Conservation (phyloP, 2,113 vertebrate species). For the Coracopsis vasa region DNA sequence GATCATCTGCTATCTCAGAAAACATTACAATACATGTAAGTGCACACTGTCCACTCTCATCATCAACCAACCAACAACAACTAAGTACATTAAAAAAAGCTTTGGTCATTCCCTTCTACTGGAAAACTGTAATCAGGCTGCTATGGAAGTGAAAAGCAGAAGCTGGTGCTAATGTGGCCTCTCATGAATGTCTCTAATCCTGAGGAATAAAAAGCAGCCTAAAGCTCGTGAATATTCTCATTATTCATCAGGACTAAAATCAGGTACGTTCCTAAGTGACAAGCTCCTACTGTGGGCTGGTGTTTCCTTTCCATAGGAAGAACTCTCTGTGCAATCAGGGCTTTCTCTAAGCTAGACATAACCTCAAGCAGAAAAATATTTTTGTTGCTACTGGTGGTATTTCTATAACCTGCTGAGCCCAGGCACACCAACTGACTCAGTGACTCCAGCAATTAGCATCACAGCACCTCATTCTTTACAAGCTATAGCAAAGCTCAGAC, state of each 20-base stretch:
- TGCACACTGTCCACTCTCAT: rapidly evolving
- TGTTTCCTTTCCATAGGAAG: not conserved
- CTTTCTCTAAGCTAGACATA: slow-evolving; percentile 5
- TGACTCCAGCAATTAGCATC: not conserved
- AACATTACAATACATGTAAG: too few relatives aligned
- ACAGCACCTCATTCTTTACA: not conserved
- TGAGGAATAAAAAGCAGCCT: not conserved
- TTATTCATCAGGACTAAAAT: not conserved
- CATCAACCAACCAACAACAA: not conserved
- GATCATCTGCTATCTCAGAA: not conserved
- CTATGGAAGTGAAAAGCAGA: not conserved
- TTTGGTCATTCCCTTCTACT: not conserved
- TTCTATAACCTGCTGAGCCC: not conserved
- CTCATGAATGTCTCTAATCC: not conserved
- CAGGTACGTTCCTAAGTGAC: not conserved
- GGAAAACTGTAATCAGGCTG: not conserved
- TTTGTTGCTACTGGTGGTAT: not conserved
- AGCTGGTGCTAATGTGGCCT: not conserved
- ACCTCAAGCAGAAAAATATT: slow-evolving; percentile 15
- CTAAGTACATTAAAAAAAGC: not conserved
- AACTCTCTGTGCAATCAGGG: not conserved
- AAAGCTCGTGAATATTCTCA: not conserved
- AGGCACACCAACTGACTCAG: not conserved
- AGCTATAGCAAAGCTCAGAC: not conserved
- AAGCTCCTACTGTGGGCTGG: not conserved